These are phyloP conservation scores for Macheiramphus alcinus DNA, from an alignment of 2,113 vertebrate species.

Conservation along the genomic window DNA sequence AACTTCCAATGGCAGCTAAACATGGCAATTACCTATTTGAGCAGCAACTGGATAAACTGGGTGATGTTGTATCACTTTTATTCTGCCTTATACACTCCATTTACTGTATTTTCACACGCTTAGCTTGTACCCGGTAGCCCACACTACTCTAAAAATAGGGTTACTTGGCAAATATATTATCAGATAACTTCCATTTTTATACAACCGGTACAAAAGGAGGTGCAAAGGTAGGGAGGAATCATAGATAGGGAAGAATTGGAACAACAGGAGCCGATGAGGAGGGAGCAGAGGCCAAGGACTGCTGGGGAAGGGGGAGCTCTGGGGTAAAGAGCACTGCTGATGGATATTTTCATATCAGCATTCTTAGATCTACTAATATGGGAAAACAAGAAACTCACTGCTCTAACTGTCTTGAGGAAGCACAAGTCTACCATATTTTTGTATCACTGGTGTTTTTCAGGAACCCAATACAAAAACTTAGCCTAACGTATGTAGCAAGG, in stretches of 20 bases:
- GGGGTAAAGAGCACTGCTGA: background rate
- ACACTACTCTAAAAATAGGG: background rate
- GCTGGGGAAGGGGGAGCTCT: background rate
- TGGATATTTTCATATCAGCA: background rate
- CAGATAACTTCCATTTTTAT: background rate
- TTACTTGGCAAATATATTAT: background rate
- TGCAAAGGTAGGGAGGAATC: background rate
- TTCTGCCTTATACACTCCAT: background rate
- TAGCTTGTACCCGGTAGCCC: background rate
- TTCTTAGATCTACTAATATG: background rate
- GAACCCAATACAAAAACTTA: background rate
- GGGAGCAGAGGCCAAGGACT: background rate
- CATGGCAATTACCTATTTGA: background rate
- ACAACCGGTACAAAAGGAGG: background rate
- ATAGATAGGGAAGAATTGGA: background rate
- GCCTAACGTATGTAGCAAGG: background rate
- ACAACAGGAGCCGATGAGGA: background rate
- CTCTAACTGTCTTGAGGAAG: background rate
- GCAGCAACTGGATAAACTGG: background rate
- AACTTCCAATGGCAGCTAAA: background rate
- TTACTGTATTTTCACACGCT: background rate
- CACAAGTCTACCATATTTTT: background rate
- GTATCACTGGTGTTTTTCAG: background rate
- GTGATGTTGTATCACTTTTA: background rate
- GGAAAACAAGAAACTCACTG: background rate